These are phyloP conservation scores for Campoletis raptor DNA, from an alignment of 2,888 invertebrate genomes.

Conservation along the genomic window DNA sequence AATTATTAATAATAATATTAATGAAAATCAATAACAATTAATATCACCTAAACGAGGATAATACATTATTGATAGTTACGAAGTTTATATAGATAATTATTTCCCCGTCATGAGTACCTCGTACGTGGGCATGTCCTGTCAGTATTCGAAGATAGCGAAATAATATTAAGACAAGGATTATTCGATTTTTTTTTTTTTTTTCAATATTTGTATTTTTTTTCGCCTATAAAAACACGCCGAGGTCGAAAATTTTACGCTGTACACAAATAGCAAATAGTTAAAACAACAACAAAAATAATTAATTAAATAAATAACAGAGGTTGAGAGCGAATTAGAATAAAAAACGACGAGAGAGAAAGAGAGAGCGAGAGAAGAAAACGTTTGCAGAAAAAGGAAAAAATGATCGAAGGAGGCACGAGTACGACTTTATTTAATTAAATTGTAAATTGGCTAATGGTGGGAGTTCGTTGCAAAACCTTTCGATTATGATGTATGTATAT, in stretches of 20 bases:
- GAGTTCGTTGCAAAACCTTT: slow-evolving; percentile 68
- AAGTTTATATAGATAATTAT: slow-evolving; percentile 64
- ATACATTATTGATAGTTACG: slow-evolving; percentile 61
- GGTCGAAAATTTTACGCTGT: slow-evolving; percentile 49
- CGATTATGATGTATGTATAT: slow-evolving; percentile 31
- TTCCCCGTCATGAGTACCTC: slow-evolving; percentile 66
- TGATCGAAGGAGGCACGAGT: slow-evolving; percentile 44
- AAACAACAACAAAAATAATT: slow-evolving; percentile 16
- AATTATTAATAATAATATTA: slow-evolving; percentile 53
- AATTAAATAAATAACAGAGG: background rate
- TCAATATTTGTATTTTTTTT: slow-evolving; percentile 7
- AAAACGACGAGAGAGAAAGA: background rate
- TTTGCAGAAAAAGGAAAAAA: slow-evolving; percentile 19
- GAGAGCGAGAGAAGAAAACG: background rate
- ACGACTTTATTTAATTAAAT: slow-evolving; percentile 50
- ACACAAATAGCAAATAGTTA: slow-evolving; percentile 50
- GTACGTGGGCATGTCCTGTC: slow-evolving; percentile 71
- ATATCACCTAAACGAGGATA: slow-evolving; percentile 63
- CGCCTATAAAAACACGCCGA: slow-evolving; percentile 42
- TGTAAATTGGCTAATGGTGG: slow-evolving; percentile 60
- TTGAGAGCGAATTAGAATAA: background rate
- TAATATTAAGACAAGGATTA: slow-evolving; percentile 53
- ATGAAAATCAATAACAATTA: slow-evolving; percentile 48
- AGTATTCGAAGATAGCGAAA: slow-evolving; percentile 65
- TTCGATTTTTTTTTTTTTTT: background rate